Conservation (phyloP, 1,140 invertebrate species). For the Carposina sasakii region DNA sequence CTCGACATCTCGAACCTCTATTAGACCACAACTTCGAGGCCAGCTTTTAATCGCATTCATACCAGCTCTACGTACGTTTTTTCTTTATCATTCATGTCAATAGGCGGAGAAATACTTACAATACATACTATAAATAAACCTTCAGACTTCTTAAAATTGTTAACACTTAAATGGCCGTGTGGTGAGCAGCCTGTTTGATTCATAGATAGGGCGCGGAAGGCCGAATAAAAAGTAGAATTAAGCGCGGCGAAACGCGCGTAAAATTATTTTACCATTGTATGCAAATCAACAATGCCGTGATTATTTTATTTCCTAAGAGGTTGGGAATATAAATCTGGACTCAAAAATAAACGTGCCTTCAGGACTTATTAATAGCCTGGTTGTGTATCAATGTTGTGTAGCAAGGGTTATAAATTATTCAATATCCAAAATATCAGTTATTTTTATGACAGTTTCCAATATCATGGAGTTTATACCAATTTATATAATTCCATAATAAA, state of each 20-base stretch:
- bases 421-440: not conserved
- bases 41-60: too few species aligned
- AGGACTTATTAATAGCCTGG: too few species aligned
- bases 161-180: conserved; percentile 59
- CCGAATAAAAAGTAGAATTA: conserved; percentile 69
- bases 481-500: too few species aligned
- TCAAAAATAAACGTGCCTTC: conserved; percentile 55
- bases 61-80: too few species aligned
- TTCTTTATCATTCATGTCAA: too few species aligned
- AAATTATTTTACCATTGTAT: conserved; percentile 73
- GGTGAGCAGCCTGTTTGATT: conserved; percentile 58
- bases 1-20: too few species aligned
- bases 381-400: too few species aligned
- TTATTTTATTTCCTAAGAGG: conserved; percentile 72
- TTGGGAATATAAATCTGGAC: conserved; percentile 65
- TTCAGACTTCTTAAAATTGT: conserved; percentile 40
- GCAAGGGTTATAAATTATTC: too few species aligned
- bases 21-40: too few species aligned
- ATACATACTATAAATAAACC: conserved; percentile 13
- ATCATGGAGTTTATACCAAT: too few species aligned
- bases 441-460: not conserved
- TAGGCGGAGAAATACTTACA: too few species aligned
- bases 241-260: conserved; percentile 69
- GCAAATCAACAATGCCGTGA: conserved; percentile 67
- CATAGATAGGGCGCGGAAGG: conserved; percentile 67